phyloP scores from a whole-genome alignment of 1,140 invertebrate species.

The Aphaenogaster rudis region DNA sequence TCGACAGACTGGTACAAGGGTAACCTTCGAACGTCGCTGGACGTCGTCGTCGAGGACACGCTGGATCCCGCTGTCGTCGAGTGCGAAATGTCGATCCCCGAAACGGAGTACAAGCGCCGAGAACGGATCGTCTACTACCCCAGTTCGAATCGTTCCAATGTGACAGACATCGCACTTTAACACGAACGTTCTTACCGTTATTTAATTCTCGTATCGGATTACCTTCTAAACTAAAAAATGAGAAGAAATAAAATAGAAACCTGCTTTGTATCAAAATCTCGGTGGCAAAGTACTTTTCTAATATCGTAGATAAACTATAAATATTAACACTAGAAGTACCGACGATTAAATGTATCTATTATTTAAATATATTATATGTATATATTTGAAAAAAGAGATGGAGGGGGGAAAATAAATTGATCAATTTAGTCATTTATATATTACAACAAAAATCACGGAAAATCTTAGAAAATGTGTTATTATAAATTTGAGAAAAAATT shows the following conservation, averaged over 20 bases:
- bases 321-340: background rate
- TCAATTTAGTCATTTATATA: too few species aligned
- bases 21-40: background rate
- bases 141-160: constrained; percentile 64
- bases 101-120: constrained; percentile 74
- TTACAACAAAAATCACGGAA: too few species aligned
- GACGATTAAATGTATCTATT: too few species aligned
- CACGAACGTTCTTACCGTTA: background rate
- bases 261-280: background rate
- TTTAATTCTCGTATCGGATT: background rate
- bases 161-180: background rate
- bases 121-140: constrained; percentile 75
- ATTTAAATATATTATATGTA: too few species aligned
- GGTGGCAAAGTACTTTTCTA: background rate
- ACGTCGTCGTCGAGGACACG: constrained; percentile 50
- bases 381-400: too few species aligned
- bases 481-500: too few species aligned
- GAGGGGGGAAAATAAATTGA: too few species aligned
- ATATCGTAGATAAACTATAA: background rate
- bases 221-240: background rate
- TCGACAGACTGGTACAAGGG: constrained; percentile 35
- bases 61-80: constrained; percentile 70
- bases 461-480: too few species aligned
- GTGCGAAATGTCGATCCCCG: constrained; percentile 77
- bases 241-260: background rate